Percentiles rank a stretch among this genome's conserved stretches.
Conservation (phyloP, 2,113 vertebrate genomes). For the Illadopsis cleaveri region DNA sequence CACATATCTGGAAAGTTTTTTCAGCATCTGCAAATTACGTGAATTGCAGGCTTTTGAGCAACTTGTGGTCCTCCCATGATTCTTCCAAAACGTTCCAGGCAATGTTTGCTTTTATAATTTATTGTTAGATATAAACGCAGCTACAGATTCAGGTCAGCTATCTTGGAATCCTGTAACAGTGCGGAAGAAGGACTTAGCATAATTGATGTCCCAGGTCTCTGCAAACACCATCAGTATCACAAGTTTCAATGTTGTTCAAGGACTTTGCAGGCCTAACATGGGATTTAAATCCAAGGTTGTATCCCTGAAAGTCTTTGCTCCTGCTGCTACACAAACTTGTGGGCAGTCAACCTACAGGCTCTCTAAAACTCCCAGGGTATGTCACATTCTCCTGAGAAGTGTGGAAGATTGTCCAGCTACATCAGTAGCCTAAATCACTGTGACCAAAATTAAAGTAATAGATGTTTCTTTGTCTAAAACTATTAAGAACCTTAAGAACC, state of each 20-base stretch:
- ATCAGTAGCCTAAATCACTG: not conserved
- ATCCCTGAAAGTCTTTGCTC: not conserved
- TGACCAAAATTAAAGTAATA: not conserved
- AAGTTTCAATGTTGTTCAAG: not conserved
- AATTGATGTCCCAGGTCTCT: not conserved
- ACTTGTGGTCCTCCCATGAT: constrained; percentile 24
- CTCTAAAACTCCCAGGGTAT: not conserved
- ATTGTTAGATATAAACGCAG: constrained; percentile 28
- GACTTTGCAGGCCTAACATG: not conserved
- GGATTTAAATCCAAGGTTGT: not conserved
- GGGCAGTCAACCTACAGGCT: not conserved
- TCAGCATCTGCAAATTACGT: constrained; percentile 20
- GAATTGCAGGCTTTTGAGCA: constrained; percentile 41
- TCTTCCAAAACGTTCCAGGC: constrained; percentile 26
- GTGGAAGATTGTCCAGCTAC: not conserved
- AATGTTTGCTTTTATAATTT: constrained; percentile 30
- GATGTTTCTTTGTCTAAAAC: not conserved
- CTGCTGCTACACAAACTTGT: not conserved
- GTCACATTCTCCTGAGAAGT: not conserved
- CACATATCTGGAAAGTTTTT: constrained; percentile 47
- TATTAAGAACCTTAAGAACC: not conserved
- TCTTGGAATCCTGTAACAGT: not conserved
- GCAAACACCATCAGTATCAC: not conserved
- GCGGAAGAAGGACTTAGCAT: not conserved
- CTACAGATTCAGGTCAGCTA: not conserved